phyloP scores from a whole-genome alignment of 2,888 invertebrate species.

The Ectropis crepuscularia region DNA sequence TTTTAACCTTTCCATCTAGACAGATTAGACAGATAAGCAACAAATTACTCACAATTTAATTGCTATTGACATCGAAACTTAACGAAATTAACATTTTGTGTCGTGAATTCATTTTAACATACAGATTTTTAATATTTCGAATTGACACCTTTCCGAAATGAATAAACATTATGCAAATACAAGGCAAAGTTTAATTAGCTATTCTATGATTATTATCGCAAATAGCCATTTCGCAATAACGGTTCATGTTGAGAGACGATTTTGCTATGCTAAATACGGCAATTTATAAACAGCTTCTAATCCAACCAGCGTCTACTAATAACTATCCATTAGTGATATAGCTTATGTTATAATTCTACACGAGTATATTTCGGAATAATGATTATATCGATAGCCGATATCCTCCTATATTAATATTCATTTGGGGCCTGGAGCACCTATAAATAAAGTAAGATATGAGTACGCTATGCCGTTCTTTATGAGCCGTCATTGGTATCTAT shows the following conservation, averaged over 20 bases:
- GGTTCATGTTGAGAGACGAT: constrained; percentile 21
- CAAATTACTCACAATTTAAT: constrained; percentile 16
- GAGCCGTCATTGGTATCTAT: constrained; percentile 18
- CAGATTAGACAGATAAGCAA: constrained; percentile 7
- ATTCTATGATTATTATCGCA: constrained; percentile 11
- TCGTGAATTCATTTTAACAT: constrained; percentile 1
- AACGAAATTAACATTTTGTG: constrained; percentile 14
- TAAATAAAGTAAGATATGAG: constrained; percentile 25
- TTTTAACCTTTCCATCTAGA: constrained; percentile 9
- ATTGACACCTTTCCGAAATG: constrained; percentile 16
- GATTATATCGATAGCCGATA: constrained; percentile 43
- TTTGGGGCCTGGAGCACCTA: constrained; percentile 19
- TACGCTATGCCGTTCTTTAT: constrained; percentile 16
- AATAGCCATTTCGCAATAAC: constrained; percentile 30
- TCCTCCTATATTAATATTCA: constrained; percentile 47
- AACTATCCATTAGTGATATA: constrained; percentile 45
- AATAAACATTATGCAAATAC: constrained; percentile 14
- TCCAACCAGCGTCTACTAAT: constrained; percentile 44
- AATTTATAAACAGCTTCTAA: constrained; percentile 50
- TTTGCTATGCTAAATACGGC: constrained; percentile 36
- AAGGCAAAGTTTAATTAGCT: constrained; percentile 25
- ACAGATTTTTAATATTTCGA: constrained; percentile 1
- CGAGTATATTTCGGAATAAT: constrained; percentile 46
- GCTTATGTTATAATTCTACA: constrained; percentile 55
- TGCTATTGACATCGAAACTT: constrained; percentile 6